These are phyloP conservation scores for Crax fasciolata DNA, from an alignment of 2,797 vertebrate genomes.

Conservation along the genomic window DNA sequence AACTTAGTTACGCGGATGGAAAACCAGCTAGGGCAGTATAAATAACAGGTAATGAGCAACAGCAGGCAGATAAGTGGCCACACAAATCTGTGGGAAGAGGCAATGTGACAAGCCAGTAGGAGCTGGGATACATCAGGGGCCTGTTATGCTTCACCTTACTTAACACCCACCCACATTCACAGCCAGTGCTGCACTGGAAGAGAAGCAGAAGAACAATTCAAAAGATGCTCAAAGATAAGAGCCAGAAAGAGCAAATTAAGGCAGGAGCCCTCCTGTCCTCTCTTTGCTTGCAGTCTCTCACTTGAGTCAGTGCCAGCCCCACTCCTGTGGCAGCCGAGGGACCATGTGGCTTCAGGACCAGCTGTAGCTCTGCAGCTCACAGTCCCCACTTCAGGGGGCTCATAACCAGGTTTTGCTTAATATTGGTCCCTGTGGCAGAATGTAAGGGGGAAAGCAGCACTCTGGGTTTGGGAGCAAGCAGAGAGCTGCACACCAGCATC, in stretches of 20 bases:
- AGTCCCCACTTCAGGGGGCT: not conserved
- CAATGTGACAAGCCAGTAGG: not conserved
- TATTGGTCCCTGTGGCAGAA: not conserved
- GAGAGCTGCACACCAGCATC: not conserved
- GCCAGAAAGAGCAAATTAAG: conserved; percentile 1
- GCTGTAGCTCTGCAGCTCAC: not conserved
- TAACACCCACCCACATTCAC: not conserved
- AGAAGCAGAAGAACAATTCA: conserved; percentile 16
- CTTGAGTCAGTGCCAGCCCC: not conserved
- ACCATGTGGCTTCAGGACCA: not conserved
- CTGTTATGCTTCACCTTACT: not conserved
- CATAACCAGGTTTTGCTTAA: not conserved
- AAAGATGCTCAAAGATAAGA: not conserved
- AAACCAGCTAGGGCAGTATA: conserved; percentile 18
- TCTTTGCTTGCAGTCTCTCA: not conserved
- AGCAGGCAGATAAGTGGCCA: conserved; percentile 36
- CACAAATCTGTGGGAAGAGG: conserved; percentile 15
- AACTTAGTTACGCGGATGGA: conserved; percentile 13
- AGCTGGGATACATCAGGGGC: not conserved
- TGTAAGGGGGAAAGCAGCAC: fast-evolving
- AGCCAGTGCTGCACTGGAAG: not conserved
- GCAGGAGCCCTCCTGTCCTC: not conserved
- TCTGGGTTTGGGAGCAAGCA: not conserved
- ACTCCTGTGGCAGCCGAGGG: not conserved
- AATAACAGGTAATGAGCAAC: conserved; percentile 53